Percentiles rank a stretch among this genome's conserved stretches.
phyloP scores from a whole-genome alignment of 92 coral and sea anemone species.

The Heteractis magnifica region DNA sequence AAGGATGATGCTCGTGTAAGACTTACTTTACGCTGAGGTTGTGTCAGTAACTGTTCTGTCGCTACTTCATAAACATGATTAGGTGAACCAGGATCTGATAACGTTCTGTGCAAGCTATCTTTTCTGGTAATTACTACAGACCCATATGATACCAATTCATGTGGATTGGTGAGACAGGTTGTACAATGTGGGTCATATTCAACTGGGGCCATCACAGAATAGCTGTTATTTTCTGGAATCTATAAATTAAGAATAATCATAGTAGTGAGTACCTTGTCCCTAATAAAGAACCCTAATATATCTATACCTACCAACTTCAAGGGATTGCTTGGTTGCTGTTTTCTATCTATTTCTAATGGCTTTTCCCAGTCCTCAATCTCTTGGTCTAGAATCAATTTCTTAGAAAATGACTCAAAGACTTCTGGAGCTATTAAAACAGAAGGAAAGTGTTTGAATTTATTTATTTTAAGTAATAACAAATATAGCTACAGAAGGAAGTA shows the following conservation, averaged over 20 bases:
- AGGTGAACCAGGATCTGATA: slow-evolving; percentile 53
- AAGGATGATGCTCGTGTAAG: not conserved
- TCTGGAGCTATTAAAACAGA: not conserved
- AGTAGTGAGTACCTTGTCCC: not conserved
- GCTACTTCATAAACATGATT: not conserved
- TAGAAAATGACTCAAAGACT: not conserved
- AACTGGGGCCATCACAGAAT: not conserved
- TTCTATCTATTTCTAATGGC: not conserved
- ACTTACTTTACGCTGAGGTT: not conserved
- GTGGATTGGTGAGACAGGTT: not conserved
- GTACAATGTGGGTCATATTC: not conserved
- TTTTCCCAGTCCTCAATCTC: slow-evolving; percentile 8
- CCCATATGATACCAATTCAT: too few species aligned
- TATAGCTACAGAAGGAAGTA: too few species aligned
- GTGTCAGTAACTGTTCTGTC: not conserved
- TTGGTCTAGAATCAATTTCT: not conserved
- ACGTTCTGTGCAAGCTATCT: slow-evolving; percentile 38
- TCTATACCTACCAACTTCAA: not conserved
- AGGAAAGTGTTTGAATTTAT: not conserved
- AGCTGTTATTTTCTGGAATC: not conserved
- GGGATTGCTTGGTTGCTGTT: not conserved
- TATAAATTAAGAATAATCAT: not conserved
- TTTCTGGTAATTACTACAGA: slow-evolving; percentile 5
- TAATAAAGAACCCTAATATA: not conserved
- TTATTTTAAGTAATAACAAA: too few species aligned